These are phyloP conservation scores for Glaucomys volans DNA, from an alignment of 2,113 vertebrate species.

Conservation along the genomic window DNA sequence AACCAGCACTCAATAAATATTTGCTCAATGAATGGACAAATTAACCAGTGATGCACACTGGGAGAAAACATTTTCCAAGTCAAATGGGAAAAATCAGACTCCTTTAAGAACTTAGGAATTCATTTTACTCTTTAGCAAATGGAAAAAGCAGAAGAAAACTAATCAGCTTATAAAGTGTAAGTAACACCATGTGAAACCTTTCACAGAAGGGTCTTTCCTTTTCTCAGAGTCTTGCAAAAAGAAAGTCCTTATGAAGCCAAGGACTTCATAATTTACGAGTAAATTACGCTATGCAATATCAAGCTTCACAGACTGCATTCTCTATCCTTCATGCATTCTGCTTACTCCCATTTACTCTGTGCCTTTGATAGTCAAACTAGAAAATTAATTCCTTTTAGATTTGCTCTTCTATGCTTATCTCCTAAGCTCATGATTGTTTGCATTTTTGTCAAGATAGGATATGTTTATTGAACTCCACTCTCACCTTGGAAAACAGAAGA, in stretches of 20 bases:
- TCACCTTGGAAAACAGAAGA: neutral
- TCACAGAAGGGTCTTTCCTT: neutral
- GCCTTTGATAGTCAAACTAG: neutral
- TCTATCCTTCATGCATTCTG: neutral
- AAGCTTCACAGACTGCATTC: neutral
- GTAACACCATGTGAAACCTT: neutral
- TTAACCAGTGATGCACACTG: neutral
- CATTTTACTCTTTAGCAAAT: neutral
- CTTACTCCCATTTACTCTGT: neutral
- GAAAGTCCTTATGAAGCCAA: neutral
- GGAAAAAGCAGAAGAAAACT: neutral
- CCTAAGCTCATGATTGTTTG: neutral
- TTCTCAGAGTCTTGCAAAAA: neutral
- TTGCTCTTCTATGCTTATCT: neutral
- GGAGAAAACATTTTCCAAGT: neutral
- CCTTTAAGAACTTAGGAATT: neutral
- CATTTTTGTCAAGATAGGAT: constrained; percentile 43
- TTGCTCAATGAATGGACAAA: neutral
- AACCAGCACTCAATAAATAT: neutral
- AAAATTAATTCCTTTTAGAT: neutral
- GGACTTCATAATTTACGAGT: neutral
- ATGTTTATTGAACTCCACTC: constrained; percentile 1
- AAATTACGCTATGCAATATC: neutral
- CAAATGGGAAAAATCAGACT: constrained; percentile 1
- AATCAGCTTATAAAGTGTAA: neutral